Percentiles rank a stretch among this genome's conserved stretches.
phyloP scores from a whole-genome alignment of 2,888 invertebrate genomes.

The Macrostomum cliftonense region DNA sequence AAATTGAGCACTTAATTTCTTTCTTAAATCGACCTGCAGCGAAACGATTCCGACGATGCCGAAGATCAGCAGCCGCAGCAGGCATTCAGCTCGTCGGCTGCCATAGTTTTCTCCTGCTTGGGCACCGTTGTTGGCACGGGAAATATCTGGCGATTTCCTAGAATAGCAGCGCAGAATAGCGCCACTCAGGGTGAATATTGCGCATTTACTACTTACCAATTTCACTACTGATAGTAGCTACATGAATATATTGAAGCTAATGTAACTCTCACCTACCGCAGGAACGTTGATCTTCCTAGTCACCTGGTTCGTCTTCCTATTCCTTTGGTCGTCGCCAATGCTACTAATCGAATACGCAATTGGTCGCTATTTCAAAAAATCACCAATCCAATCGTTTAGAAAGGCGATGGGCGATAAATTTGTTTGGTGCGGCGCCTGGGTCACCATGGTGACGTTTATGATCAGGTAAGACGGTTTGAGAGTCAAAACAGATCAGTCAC shows the following conservation, averaged over 20 bases:
- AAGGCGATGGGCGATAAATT: constrained; percentile 19
- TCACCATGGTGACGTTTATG: constrained; percentile 22
- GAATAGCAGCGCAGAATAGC: constrained; percentile 26
- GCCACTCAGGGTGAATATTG: constrained; percentile 22
- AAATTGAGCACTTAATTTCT: no score
- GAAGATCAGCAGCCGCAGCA: background rate
- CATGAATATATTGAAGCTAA: no score
- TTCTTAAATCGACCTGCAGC: no score
- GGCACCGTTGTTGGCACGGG: constrained; percentile 30
- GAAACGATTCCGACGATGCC: no score
- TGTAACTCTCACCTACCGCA: no score
- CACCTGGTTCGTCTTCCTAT: constrained; percentile 24
- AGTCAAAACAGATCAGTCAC: no score
- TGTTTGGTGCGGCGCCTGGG: constrained; percentile 27
- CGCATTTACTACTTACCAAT: no score
- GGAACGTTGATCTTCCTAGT: constrained; percentile 21
- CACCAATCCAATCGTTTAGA: constrained; percentile 23
- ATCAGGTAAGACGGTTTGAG: constrained; percentile 18
- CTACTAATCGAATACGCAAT: constrained; percentile 26
- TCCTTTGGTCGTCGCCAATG: constrained; percentile 29
- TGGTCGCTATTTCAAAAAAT: constrained; percentile 23
- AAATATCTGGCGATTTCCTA: constrained; percentile 30
- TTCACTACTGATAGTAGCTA: no score
- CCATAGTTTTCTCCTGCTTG: constrained; percentile 19
- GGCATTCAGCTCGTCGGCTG: constrained; percentile 5